A percentile compares a stretch with the other conserved stretches of the same genome.
Conservation (phyloP, 2,113 vertebrate genomes). For the Saccopteryx leptura region DNA sequence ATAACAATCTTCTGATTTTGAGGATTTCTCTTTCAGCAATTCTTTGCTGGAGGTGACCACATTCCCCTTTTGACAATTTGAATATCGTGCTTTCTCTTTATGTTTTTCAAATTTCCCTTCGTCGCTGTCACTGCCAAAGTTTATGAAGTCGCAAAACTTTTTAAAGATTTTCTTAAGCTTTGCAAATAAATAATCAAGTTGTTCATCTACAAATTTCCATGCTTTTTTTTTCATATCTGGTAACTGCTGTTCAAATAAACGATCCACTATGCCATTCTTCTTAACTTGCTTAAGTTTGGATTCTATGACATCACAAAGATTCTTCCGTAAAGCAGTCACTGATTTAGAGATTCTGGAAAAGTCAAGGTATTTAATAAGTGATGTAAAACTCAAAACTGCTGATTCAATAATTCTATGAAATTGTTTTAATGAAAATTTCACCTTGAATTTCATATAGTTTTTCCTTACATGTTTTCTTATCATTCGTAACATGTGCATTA, state of each 20-base stretch:
- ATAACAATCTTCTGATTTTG: slow-evolving; percentile 81
- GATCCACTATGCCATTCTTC: slow-evolving; percentile 95
- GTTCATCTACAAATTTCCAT: slow-evolving; percentile 97
- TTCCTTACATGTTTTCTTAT: slow-evolving; percentile 94
- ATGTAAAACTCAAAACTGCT: slow-evolving; percentile 93
- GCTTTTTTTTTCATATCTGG: slow-evolving; percentile 95
- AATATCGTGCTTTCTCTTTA: slow-evolving; percentile 73
- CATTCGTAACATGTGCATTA: slow-evolving; percentile 94
- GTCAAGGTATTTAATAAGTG: slow-evolving; percentile 92
- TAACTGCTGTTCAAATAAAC: slow-evolving; percentile 95
- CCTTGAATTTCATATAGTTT: slow-evolving; percentile 98
- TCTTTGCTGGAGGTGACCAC: slow-evolving; percentile 78
- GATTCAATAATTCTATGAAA: slow-evolving; percentile 96
- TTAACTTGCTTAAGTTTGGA: slow-evolving; percentile 93
- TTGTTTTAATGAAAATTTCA: slow-evolving; percentile 93
- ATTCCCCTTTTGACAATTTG: slow-evolving; percentile 79
- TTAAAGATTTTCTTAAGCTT: slow-evolving; percentile 90
- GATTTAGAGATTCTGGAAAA: slow-evolving; percentile 92
- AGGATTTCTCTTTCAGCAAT: slow-evolving; percentile 76
- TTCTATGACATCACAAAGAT: slow-evolving; percentile 92
- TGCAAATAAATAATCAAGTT: slow-evolving; percentile 95
- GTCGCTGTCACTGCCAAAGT: slow-evolving; percentile 78
- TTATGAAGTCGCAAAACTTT: slow-evolving; percentile 87
- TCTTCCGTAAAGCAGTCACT: slow-evolving; percentile 89
- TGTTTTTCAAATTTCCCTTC: slow-evolving; percentile 80